Evolutionary conservation across 1,140 invertebrate genomes (phyloP), one percentile per base, ranked within the genome.

Genomic region (Drosophila dunni): DNA sequence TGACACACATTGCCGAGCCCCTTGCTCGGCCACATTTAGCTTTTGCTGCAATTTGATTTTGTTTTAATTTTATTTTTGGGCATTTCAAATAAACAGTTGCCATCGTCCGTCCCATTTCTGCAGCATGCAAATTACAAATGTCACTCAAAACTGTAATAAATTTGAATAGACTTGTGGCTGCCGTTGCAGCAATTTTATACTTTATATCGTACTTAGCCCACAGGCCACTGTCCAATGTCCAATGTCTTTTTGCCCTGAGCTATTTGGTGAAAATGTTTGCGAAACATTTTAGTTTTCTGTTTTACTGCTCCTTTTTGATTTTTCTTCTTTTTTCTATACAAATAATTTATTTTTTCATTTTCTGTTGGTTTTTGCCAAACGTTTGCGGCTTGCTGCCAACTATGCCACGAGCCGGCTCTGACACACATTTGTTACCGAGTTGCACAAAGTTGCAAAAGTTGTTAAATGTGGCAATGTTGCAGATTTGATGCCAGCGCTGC

Each of bases 401-500:
- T 70, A 70, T 86, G 82, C 82, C 82, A 86, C 82, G 82, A 88
- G 82, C 75, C 76, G 38, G 45, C 34, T 74, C 64, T 72, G 67
- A 57, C 76, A 72, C 46, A 72, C 63, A 58, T 64, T 65, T 48
- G 75, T 58, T 40, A 60, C 64, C 44, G 69, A 57, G 36, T 51
- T 72, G 62, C 45, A 24, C 50, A 24, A 42, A 13, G 50, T 34
- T 53, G 29, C 46, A 60, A 73, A 51, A 29, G 24, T 29, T 29
- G 24, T 29, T 29, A 29, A 29, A 13, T 57, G 69, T 42, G 53
- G 45, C 69, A 70, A 46, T 67, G 70, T 46, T 15, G 45, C 29
- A 38, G 45, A 45, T 50, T 20, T 48, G 20, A 7, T 71, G 68
- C 34, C 68, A 65, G 60, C 17, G 70, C 61, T 36, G 73, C 64